A percentile compares a stretch with the other conserved stretches of the same genome.
These are phyloP conservation scores for Artemia sp. DNA, from an alignment of 2,888 invertebrate genomes.

Conservation along the genomic window DNA sequence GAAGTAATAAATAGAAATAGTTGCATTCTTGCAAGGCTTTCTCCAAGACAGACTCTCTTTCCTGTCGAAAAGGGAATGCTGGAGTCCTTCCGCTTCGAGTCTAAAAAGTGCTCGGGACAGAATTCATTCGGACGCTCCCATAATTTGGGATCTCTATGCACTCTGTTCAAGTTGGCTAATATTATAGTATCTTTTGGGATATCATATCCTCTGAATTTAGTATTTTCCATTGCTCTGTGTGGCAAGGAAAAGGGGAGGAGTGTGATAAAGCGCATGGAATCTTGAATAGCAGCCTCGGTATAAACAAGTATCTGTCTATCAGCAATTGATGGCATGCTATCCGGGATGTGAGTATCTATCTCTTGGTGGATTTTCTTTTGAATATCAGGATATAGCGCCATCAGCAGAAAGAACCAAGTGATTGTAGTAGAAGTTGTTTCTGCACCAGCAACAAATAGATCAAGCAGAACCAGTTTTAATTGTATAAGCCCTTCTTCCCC, in stretches of 20 bases:
- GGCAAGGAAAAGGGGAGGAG: not conserved
- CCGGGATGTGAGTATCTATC: not conserved
- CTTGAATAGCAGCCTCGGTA: conserved; percentile 17
- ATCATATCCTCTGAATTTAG: conserved; percentile 12
- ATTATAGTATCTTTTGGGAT: conserved; percentile 17
- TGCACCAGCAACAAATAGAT: conserved; percentile 18
- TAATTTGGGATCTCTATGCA: not conserved
- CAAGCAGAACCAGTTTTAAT: not conserved
- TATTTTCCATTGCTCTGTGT: not conserved
- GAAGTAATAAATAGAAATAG: not conserved
- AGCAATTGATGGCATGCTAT: conserved; percentile 7
- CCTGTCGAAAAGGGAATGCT: not conserved
- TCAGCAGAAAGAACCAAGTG: conserved; percentile 16
- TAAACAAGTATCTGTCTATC: conserved; percentile 15
- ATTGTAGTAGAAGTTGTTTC: conserved; percentile 19
- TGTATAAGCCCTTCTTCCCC: not conserved
- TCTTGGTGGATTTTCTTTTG: conserved; percentile 18
- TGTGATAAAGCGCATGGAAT: conserved; percentile 5
- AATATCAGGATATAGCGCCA: conserved; percentile 9
- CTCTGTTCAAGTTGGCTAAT: conserved; percentile 14
- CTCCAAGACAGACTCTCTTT: not conserved
- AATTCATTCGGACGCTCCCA: conserved; percentile 17
- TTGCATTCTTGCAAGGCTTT: not conserved
- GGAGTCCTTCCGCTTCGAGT: too few relatives aligned
- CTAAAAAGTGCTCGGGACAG: conserved; percentile 18